phyloP scores from a whole-genome alignment of 2,113 vertebrate genomes.

The Gobius niger region DNA sequence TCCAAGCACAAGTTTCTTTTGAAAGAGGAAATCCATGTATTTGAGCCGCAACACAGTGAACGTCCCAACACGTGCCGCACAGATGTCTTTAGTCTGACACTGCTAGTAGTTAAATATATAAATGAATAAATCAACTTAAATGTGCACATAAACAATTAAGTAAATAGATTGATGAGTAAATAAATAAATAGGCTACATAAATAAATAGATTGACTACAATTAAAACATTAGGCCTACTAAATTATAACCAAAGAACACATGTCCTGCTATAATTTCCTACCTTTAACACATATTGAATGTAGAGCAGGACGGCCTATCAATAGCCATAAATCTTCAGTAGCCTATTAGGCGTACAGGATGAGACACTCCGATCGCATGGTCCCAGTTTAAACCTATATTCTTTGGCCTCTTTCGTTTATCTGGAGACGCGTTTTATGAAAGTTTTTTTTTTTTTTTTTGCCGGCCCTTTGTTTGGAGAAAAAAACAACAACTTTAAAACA shows the following conservation, averaged over 20 bases:
- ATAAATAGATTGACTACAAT: background rate
- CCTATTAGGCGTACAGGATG: background rate
- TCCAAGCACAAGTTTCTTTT: no score
- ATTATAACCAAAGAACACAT: no score
- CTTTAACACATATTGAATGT: background rate
- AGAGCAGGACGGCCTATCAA: background rate
- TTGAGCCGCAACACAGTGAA: no score
- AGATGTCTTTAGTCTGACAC: no score
- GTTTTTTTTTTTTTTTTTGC: no score
- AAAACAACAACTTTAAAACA: slow-evolving; percentile 38
- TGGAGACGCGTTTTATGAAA: slow-evolving; percentile 2
- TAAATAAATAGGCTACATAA: background rate
- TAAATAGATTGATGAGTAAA: background rate
- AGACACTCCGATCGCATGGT: background rate
- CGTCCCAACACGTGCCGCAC: no score
- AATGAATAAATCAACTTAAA: background rate
- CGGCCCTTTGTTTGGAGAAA: slow-evolving; percentile 39
- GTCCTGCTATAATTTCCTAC: background rate
- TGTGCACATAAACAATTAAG: background rate
- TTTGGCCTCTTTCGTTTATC: slow-evolving; percentile 16
- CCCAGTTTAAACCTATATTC: background rate
- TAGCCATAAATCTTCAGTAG: background rate
- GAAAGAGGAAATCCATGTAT: no score
- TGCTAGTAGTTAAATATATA: background rate
- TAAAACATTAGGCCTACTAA: background rate